Percentiles rank a stretch among this genome's conserved stretches.
phyloP scores from a whole-genome alignment of 2,888 invertebrate species.

The Chouioia cunea region DNA sequence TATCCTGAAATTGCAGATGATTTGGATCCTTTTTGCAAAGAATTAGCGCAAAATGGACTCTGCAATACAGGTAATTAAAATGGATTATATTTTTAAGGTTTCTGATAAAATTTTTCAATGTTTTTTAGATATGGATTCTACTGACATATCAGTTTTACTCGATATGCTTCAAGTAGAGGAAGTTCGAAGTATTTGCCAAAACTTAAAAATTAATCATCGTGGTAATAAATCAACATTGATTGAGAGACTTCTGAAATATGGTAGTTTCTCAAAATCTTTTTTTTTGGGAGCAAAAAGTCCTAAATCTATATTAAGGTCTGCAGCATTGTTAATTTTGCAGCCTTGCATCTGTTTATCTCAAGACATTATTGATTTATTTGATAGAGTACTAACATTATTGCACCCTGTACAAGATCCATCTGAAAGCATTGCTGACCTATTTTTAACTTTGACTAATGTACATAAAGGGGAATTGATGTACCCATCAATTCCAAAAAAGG shows the following conservation, averaged over 20 bases:
- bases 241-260: conserved; percentile 51
- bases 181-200: conserved; percentile 52
- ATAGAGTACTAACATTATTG: conserved; percentile 58
- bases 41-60: conserved; percentile 50
- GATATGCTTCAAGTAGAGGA: conserved; percentile 56
- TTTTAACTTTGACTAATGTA: conserved; percentile 54
- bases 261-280: conserved; percentile 50
- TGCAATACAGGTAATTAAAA: conserved; percentile 45
- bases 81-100: conserved; percentile 13
- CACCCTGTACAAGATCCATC: conserved; percentile 58
- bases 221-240: conserved; percentile 53
- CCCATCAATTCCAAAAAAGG: conserved; percentile 50
- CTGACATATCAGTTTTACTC: conserved; percentile 50
- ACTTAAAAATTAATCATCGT: conserved; percentile 52
- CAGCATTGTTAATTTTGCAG: conserved; percentile 49
- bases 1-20: conserved; percentile 53
- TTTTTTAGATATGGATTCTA: conserved; percentile 51
- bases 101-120: conserved; percentile 3
- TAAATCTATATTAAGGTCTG: conserved; percentile 46
- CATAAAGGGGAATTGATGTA: conserved; percentile 53
- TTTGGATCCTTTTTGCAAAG: conserved; percentile 51
- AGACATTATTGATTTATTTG: conserved; percentile 51
- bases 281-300: conserved; percentile 57
- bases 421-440: conserved; percentile 53
- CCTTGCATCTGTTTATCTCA: conserved; percentile 55